Conservation (phyloP, 2,113 vertebrate genomes). For the Carollia perspicillata region DNA sequence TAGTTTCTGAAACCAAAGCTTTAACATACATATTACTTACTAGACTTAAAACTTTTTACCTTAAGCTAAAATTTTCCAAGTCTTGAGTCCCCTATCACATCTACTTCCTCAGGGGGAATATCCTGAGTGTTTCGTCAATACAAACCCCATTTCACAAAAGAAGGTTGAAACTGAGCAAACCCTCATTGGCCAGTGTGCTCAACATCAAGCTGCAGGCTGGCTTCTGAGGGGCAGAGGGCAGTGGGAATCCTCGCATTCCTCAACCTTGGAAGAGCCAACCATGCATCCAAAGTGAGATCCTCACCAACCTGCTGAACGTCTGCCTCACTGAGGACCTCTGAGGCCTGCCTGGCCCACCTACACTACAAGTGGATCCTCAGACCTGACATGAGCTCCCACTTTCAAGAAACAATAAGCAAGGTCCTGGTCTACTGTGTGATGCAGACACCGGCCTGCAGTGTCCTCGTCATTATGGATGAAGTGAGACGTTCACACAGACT, state of each 20-base stretch:
- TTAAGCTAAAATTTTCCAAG: too few relatives aligned
- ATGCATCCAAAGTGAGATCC: slow-evolving; percentile 93
- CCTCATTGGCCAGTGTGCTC: slow-evolving; percentile 73
- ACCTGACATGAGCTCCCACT: slow-evolving; percentile 95
- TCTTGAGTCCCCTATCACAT: neutral
- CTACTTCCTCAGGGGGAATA: slow-evolving; percentile 85
- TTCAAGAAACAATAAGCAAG: slow-evolving; percentile 95
- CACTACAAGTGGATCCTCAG: slow-evolving; percentile 94
- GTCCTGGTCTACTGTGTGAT: slow-evolving; percentile 93
- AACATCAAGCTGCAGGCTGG: slow-evolving; percentile 85
- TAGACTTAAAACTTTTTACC: too few relatives aligned
- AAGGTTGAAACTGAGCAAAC: slow-evolving; percentile 85
- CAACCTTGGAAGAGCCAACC: slow-evolving; percentile 94
- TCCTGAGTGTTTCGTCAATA: slow-evolving; percentile 92
- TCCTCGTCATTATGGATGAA: too few relatives aligned
- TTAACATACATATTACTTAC: too few relatives aligned
- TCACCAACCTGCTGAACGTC: slow-evolving; percentile 91
- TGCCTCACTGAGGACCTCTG: slow-evolving; percentile 89
- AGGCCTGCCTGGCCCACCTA: slow-evolving; percentile 86
- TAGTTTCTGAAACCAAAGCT: too few relatives aligned
- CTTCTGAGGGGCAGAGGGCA: slow-evolving; percentile 92
- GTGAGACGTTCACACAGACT: too few relatives aligned
- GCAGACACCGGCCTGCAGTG: too few relatives aligned
- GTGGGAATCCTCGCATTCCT: slow-evolving; percentile 95
- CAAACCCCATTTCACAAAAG: slow-evolving; percentile 85